phyloP scores from a whole-genome alignment of 2,797 vertebrate species.

The Tachyglossus aculeatus region DNA sequence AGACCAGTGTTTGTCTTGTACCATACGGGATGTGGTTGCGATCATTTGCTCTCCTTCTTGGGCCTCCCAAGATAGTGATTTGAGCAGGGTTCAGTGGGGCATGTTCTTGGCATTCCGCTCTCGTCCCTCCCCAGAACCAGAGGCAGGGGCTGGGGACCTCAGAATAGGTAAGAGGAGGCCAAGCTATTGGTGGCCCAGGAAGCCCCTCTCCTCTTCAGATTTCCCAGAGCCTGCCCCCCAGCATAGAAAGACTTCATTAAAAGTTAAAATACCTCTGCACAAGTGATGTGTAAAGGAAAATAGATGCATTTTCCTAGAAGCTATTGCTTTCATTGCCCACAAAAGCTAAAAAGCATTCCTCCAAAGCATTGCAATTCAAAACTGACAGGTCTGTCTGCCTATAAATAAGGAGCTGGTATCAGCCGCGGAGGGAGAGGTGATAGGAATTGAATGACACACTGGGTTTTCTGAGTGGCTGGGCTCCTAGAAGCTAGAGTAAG shows the following conservation, averaged over 20 bases:
- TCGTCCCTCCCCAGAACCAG: slow-evolving; percentile 32
- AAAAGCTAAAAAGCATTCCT: slow-evolving; percentile 50
- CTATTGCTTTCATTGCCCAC: slow-evolving; percentile 56
- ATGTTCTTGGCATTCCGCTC: slow-evolving; percentile 56
- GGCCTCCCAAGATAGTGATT: slow-evolving; percentile 49
- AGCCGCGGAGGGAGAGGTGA: neutral
- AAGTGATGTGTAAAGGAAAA: slow-evolving; percentile 59
- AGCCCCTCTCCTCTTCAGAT: slow-evolving; percentile 35
- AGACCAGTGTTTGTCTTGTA: slow-evolving; percentile 55
- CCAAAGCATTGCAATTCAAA: slow-evolving; percentile 34
- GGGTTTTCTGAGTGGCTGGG: neutral
- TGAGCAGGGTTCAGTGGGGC: slow-evolving; percentile 26
- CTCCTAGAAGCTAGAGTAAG: neutral
- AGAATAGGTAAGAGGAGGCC: slow-evolving; percentile 50
- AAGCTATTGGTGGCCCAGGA: slow-evolving; percentile 18
- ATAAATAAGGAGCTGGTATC: neutral
- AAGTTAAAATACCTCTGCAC: slow-evolving; percentile 62
- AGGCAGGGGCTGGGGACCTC: slow-evolving; percentile 41
- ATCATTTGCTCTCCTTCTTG: slow-evolving; percentile 41
- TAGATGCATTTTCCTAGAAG: slow-evolving; percentile 51
- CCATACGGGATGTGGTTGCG: slow-evolving; percentile 50
- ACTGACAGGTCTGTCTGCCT: slow-evolving; percentile 36
- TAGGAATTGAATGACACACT: neutral
- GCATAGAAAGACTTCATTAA: slow-evolving; percentile 66
- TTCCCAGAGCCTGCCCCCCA: slow-evolving; percentile 45